phyloP scores from a whole-genome alignment of 2,113 vertebrate species.

The Lamprologus ornatipinnis region DNA sequence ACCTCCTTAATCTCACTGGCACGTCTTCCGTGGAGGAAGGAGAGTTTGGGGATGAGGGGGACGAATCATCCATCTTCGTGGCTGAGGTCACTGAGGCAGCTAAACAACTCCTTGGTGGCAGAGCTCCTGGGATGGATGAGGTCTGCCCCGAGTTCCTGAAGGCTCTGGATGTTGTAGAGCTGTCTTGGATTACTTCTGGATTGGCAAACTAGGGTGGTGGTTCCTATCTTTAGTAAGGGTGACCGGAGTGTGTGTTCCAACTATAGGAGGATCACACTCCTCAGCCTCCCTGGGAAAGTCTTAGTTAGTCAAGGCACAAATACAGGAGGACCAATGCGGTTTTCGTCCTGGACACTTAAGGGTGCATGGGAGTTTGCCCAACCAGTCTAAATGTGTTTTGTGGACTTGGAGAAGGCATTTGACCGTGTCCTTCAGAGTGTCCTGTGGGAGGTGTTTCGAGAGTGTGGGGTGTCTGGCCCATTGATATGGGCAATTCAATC shows the following conservation, averaged over 20 bases:
- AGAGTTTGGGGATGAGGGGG: not conserved
- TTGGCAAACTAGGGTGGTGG: not conserved
- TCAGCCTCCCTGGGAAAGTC: not conserved
- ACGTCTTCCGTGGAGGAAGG: fast-evolving
- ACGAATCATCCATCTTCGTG: fast-evolving
- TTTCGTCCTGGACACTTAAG: not conserved
- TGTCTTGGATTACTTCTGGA: not conserved
- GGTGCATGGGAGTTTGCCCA: not conserved
- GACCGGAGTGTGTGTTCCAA: not conserved
- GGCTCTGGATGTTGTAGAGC: not conserved
- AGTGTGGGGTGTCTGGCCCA: not conserved
- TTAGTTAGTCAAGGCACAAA: not conserved
- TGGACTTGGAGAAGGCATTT: not conserved
- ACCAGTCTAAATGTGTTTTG: not conserved
- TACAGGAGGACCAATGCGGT: not conserved
- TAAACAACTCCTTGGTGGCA: not conserved
- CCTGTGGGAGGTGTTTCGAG: not conserved
- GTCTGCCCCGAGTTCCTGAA: not conserved
- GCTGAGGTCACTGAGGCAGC: not conserved
- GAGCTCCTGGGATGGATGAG: not conserved
- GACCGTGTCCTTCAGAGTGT: not conserved
- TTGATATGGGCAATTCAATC: not conserved
- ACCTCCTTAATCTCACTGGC: not conserved
- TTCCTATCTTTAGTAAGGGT: not conserved
- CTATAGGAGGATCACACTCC: not conserved